Evolutionary conservation across 2,888 invertebrate genomes (phyloP), one percentile per base, ranked within the genome.

Genomic region (Pollenia angustigena): DNA sequence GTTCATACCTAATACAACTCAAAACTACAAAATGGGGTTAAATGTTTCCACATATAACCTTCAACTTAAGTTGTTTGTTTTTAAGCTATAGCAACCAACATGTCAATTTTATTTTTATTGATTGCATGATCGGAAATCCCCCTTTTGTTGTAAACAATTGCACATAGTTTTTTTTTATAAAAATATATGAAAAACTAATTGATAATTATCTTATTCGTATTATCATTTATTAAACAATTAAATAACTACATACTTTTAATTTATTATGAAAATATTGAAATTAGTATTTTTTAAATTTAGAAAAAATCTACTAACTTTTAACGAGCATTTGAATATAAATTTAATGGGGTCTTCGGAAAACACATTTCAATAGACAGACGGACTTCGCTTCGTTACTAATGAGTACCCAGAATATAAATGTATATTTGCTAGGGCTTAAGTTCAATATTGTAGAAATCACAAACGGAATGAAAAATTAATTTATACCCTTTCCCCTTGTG

Each of bases 41-140:
- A 52, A 44, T 18, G 18, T 32, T 76, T 42, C 3, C 42, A 23
- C 11, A 18, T 44, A 0, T 50, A 68, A 75, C 81, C 81, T 81
- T 81, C 74, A 81, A 74, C 58, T 32, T 56, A 2, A 46, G n/a
- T 52, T 6, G n/a, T 40, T 32, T 32, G 32, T 32, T 32, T 40
- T 32, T 60, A 6, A 14, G 58, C 32, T 75, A 1, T 32, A 6
- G 32, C 56, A 56, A 8, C 10, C 16, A 72, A 46, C 60, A 69
- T 76, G 62, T 56, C 71, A 71, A 76, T 64, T 76, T 44, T n/a
- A n/a, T n/a, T 64, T 52, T 46, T 10, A 50, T 46, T 66, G 42
- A 72, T 79, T 75, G 68, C 79, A 69, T 84, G 79, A 79, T 74
- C 56, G 78, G 72, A 79, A 79, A 84, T 79, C 50, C 58, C 58